Percentiles rank a stretch among this genome's conserved stretches.
Conservation (phyloP, 2,888 invertebrate species). For the Melangyna quadrimaculata region DNA sequence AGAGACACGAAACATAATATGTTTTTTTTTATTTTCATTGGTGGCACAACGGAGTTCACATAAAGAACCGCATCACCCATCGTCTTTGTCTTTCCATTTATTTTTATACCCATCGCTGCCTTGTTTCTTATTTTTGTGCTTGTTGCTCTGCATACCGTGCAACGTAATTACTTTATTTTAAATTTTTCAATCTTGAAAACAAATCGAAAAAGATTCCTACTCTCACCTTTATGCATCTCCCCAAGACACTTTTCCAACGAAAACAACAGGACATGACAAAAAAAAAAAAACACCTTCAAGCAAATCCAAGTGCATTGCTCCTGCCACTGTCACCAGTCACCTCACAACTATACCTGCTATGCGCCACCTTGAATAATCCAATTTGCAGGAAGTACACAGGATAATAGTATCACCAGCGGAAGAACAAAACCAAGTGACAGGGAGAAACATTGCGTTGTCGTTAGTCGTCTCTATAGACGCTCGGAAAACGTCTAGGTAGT, state of each 20-base stretch:
- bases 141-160: background rate
- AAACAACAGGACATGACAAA: constrained; percentile 8
- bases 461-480: background rate
- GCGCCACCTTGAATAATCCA: constrained; percentile 63
- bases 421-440: constrained; percentile 34
- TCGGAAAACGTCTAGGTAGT: constrained; percentile 35
- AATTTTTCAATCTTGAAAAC: constrained; percentile 55
- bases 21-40: background rate
- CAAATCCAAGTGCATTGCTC: constrained; percentile 29
- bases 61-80: background rate
- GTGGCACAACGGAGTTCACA: background rate
- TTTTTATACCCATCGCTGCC: background rate
- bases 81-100: background rate
- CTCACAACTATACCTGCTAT: too few species aligned
- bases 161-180: constrained; percentile 61
- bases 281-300: constrained; percentile 31
- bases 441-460: background rate
- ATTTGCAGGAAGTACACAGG: constrained; percentile 62
- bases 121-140: background rate
- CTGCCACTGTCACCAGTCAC: background rate
- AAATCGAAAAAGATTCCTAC: constrained; percentile 42
- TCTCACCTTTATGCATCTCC: background rate
- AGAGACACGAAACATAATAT: background rate
- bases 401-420: constrained; percentile 44
- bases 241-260: constrained; percentile 12